A percentile compares a stretch with the other conserved stretches of the same genome.
Evolutionary conservation across 2,888 invertebrate species (phyloP).

Genomic region (Thumatha senex): DNA sequence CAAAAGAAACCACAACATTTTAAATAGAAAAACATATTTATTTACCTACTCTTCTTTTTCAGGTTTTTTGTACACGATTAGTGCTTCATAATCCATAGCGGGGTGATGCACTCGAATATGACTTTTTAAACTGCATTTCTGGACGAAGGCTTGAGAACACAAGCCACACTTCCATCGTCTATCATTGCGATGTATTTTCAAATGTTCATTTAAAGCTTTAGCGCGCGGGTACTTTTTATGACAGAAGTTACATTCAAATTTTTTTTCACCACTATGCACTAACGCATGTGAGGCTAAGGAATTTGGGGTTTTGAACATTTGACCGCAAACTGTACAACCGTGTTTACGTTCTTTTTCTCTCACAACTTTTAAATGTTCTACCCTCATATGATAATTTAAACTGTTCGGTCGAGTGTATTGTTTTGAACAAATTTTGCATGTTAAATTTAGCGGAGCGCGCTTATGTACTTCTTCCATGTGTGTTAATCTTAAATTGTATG

Average conservation of each 20-base stretch:
- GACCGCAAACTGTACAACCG: slow-evolving; percentile 21
- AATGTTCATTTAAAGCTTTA: slow-evolving; percentile 44
- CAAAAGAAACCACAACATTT: too few species aligned
- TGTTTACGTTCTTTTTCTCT: slow-evolving; percentile 14
- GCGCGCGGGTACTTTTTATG: slow-evolving; percentile 48
- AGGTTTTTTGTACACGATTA: slow-evolving; percentile 28
- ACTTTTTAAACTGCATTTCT: slow-evolving; percentile 49
- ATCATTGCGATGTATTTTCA: slow-evolving; percentile 49
- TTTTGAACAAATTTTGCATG: slow-evolving; percentile 31
- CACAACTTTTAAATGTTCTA: slow-evolving; percentile 21
- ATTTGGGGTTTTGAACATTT: slow-evolving; percentile 21
- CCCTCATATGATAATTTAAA: slow-evolving; percentile 27
- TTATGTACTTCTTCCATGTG: slow-evolving; percentile 35
- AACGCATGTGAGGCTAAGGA: slow-evolving; percentile 15
- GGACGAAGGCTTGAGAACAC: slow-evolving; percentile 48
- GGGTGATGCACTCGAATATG: slow-evolving; percentile 39
- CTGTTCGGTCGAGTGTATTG: slow-evolving; percentile 21
- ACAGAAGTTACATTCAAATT: slow-evolving; percentile 64
- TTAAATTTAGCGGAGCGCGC: slow-evolving; percentile 24
- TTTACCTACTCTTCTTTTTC: slow-evolving; percentile 10
- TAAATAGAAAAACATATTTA: slow-evolving; percentile 14
- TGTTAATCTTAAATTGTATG: slow-evolving; percentile 13
- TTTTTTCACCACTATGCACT: slow-evolving; percentile 46
- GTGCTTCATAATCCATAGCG: slow-evolving; percentile 14
- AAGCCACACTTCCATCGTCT: slow-evolving; percentile 39